Conservation (phyloP, 2,888 invertebrate genomes). For the Dasysyrphus albostriatus region DNA sequence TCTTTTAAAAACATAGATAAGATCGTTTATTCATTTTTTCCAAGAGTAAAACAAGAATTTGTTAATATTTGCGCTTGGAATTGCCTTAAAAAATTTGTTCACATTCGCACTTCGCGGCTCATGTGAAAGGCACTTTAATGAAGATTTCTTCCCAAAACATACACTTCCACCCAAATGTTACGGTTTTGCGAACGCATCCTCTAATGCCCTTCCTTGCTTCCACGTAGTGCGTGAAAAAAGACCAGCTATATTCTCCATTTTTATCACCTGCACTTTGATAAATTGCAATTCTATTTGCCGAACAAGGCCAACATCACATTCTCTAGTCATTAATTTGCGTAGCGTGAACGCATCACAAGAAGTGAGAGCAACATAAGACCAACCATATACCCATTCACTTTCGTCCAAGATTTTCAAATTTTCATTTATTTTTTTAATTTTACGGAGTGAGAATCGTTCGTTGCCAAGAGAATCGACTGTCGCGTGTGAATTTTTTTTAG, state of each 20-base stretch:
- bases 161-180: not conserved
- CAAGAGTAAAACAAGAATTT: no score
- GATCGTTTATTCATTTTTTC: no score
- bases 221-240: slow-evolving; percentile 33
- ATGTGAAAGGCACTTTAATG: no score
- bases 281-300: not conserved
- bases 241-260: not conserved
- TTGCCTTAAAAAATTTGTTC: no score
- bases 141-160: not conserved
- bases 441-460: slow-evolving; percentile 71
- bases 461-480: slow-evolving; percentile 60
- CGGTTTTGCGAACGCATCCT: slow-evolving; percentile 30
- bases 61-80: no score
- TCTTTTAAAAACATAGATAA: no score
- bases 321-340: slow-evolving; percentile 13
- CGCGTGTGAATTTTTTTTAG: slow-evolving; percentile 63
- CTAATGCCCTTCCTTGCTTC: slow-evolving; percentile 7
- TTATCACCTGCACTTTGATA: not conserved
- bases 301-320: slow-evolving; percentile 38
- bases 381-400: slow-evolving; percentile 46
- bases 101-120: no score
- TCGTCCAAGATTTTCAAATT: slow-evolving; percentile 56
- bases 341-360: slow-evolving; percentile 53
- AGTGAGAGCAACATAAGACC: slow-evolving; percentile 35
- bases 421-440: slow-evolving; percentile 76